Evolutionary conservation across 2,888 invertebrate species (phyloP).

Genomic region (Timema podura): DNA sequence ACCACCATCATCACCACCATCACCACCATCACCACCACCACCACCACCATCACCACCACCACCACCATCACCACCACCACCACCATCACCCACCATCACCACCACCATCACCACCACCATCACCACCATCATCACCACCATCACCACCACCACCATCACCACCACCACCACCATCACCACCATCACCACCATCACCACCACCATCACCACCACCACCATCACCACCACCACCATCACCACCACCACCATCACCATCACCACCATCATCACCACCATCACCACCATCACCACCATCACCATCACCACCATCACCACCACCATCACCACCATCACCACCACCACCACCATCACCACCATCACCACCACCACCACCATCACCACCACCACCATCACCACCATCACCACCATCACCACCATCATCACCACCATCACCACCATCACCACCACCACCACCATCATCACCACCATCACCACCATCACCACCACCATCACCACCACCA

Average conservation of each 20-base stretch:
- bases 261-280: no score
- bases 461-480: not conserved
- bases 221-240: not conserved
- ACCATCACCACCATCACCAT: no score
- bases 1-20: not conserved
- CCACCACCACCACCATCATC: not conserved
- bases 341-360: not conserved
- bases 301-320: no score
- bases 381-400: conserved; percentile 21
- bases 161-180: no score
- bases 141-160: no score
- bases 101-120: not conserved
- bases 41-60: not conserved
- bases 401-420: conserved; percentile 12
- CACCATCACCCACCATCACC: not conserved
- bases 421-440: not conserved
- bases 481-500: not conserved
- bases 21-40: no score
- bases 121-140: not conserved
- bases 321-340: no score
- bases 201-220: no score
- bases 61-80: not conserved
- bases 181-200: no score
- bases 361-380: not conserved
- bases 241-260: no score